Base-by-base conservation (phyloP, 2,797 vertebrate genomes). In the Platalea minor region DNA sequence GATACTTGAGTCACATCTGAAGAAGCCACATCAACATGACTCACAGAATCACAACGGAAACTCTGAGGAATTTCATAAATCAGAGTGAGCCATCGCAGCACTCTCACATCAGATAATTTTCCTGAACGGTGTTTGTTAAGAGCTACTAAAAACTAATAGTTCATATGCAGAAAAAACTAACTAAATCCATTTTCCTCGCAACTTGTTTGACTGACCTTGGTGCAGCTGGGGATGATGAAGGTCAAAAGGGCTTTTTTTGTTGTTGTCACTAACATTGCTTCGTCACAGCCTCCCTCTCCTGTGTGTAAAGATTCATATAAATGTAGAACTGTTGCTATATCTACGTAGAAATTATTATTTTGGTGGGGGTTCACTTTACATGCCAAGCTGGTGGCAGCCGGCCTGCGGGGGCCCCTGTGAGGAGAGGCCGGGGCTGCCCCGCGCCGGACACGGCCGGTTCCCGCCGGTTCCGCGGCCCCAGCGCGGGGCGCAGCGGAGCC, bases 41-140 rank as follows among this genome's bases (percentile, higher is more conserved):
- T 94, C 93, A 85, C n/a, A 48, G 46, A 91, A 82, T 74, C 70
- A 82, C 70, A 90, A 20, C 7, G 48, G 85, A 95, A 93, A 93
- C 72, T 78, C 70, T 79, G 79, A 91, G 54, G 73, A 59, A 84
- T 79, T 90, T 77, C 9, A 51, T 35, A 86, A 51, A 86, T 67
- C 57, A 61, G 46, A 70, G 29, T 31, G 56, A 95, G 85, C 69
- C 56, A 88, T 53, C 14, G 0, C 70, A 59, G 59, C 41, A 33
- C 25, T 76, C n/a, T 76, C 65, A 87, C 43, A 51, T 65, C n/a
- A 61, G 41, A 35, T 53, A 84, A 67, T 51, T 80, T 74, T 92
- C 61, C 68, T 68, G 64, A 88, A 64, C 51, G 82, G 48, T 8
- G 16, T 35, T 35, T 65, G 20, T 54, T 82, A 90, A 88, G 31